Base-by-base conservation (phyloP, 2,888 invertebrate species). In the Hetaerina titia region DNA sequence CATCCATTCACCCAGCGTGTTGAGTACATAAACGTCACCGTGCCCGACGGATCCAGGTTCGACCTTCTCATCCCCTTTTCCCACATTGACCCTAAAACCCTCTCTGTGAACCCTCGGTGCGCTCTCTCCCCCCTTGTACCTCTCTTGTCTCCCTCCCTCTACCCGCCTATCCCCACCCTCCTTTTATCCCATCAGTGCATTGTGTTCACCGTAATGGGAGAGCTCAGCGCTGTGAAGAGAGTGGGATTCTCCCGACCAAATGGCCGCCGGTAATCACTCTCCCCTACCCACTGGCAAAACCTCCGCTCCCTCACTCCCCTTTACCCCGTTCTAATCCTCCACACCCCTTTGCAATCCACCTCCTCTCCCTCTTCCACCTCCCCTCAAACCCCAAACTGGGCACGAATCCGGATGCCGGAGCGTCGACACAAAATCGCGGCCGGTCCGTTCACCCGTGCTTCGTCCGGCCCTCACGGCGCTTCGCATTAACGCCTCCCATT, bases 381-480 rank as follows among this genome's bases (percentile, higher is more conserved):
- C 56, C 45, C 45, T 45, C 45, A 45, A 4, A 1, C 45, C 45
- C 56, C 92, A 25, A 92, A 64, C n/a, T 7, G 69, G 22, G 56
- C 69, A 31, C 45, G 90, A 90, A 64, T 60, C 90, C 92, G 92
- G 92, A 92, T 69, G 92, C 92, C 81, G 81, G 69, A 92, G 92
- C 92, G 69, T 92, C 92, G 64, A 92, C 92, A 92, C 92, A 92
- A 92, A 92, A 92, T 92, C 92, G 92, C 92, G 90, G 89, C 89
- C 57, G 45, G 90, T 90, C 64, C 90, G 63, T 31, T 64, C 90
- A 64, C 45, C 64, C 92, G 31, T n/a, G 45, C n/a, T 64, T 64
- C 90, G 90, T 58, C 90, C 58, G 31, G 63, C 25, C 63, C 90
- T 25, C 60, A 63, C 64, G 64, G 92, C 74, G 92, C 92, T 69